Evolutionary conservation across 1,140 invertebrate species (phyloP).

Genomic region (Charaxes varanes): DNA sequence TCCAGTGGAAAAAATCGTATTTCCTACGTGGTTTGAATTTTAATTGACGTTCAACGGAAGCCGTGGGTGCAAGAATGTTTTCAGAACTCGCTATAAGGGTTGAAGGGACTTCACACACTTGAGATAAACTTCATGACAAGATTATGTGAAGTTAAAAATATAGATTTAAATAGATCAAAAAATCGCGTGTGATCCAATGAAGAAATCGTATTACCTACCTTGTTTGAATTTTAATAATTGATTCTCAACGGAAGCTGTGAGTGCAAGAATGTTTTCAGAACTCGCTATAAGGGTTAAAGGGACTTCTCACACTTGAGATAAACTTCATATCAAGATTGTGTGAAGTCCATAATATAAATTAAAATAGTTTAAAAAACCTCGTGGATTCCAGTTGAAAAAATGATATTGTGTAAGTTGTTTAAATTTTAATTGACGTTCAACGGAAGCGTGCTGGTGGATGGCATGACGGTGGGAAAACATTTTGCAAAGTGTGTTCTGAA

Average conservation of each 20-base stretch:
- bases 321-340: background rate
- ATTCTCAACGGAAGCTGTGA: slow-evolving; percentile 49
- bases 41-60: slow-evolving; percentile 68
- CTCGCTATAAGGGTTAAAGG: slow-evolving; percentile 35
- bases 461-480: slow-evolving; percentile 36
- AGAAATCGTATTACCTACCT: slow-evolving; percentile 72
- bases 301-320: background rate
- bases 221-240: slow-evolving; percentile 75
- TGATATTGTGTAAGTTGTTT: slow-evolving; percentile 71
- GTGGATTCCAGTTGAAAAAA: too few relatives aligned
- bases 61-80: slow-evolving; percentile 36
- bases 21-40: slow-evolving; percentile 74
- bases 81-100: slow-evolving; percentile 41
- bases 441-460: too few relatives aligned
- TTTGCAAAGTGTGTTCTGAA: slow-evolving; percentile 48
- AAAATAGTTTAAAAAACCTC: too few relatives aligned
- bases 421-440: slow-evolving; percentile 74
- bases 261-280: slow-evolving; percentile 42
- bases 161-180: too few relatives aligned
- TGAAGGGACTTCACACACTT: slow-evolving; percentile 11
- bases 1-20: slow-evolving; percentile 70
- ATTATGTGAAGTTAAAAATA: too few relatives aligned
- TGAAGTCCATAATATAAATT: too few relatives aligned
- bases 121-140: background rate
- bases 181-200: too few relatives aligned